A percentile compares a stretch with the other conserved stretches of the same genome.
These are phyloP conservation scores for Lamellibrachia luymesi DNA, from an alignment of 1,140 invertebrate genomes.

Conservation along the genomic window DNA sequence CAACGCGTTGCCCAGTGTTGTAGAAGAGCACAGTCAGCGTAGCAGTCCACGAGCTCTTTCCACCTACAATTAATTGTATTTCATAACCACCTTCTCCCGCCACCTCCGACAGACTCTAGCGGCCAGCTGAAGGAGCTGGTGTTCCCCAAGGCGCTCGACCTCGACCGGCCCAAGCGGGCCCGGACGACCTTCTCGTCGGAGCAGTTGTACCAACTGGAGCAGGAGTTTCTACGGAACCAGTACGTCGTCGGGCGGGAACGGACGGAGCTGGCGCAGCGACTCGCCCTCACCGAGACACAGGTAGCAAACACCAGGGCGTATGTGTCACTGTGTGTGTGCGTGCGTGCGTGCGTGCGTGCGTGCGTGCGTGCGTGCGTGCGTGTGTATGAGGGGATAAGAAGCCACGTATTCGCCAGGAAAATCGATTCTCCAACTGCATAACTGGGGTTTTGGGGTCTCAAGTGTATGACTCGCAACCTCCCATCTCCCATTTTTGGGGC, in stretches of 20 bases:
- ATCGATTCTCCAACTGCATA: too few relatives aligned
- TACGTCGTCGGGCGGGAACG: constrained; percentile 94
- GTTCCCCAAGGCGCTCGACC: constrained; percentile 61
- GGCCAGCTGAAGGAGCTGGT: constrained; percentile 59
- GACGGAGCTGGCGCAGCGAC: constrained; percentile 80
- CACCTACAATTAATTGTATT: neutral
- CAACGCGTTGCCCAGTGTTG: too few relatives aligned
- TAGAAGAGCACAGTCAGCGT: too few relatives aligned
- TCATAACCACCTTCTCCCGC: neutral
- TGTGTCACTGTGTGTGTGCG: too few relatives aligned
- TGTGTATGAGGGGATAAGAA: neutral
- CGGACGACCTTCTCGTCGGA: constrained; percentile 93
- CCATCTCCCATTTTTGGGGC: too few relatives aligned
- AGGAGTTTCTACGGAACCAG: constrained; percentile 88
- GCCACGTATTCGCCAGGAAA: too few relatives aligned
- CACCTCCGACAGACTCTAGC: constrained; percentile 52
- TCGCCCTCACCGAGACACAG: constrained; percentile 88
- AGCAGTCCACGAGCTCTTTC: neutral
- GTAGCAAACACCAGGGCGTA: constrained; percentile 53
- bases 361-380: neutral
- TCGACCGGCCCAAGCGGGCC: constrained; percentile 73
- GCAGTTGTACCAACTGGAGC: constrained; percentile 85
- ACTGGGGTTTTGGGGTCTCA: too few relatives aligned
- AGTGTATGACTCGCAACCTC: too few relatives aligned
- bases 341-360: neutral